Evolutionary conservation across 2,888 invertebrate species (phyloP).

Genomic region (Allygus modestus): DNA sequence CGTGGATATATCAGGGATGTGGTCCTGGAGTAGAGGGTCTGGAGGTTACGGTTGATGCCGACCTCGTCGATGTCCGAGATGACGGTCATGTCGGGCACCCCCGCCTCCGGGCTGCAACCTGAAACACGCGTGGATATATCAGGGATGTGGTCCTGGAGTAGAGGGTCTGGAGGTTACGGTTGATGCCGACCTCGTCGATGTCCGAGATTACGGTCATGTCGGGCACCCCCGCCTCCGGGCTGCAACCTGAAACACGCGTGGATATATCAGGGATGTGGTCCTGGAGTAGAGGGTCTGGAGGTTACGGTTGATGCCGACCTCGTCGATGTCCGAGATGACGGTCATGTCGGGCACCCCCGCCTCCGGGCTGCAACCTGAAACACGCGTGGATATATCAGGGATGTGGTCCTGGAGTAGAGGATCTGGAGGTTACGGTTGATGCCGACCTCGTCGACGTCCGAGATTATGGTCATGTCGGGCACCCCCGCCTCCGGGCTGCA

Average conservation of each 20-base stretch:
- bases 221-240: constrained; percentile 87
- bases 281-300: constrained; percentile 87
- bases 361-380: constrained; percentile 78
- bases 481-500: constrained; percentile 84
- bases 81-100: constrained; percentile 94
- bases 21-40: constrained; percentile 88
- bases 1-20: constrained; percentile 76
- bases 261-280: constrained; percentile 81
- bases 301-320: constrained; percentile 92
- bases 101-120: constrained; percentile 81
- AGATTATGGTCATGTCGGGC: constrained; percentile 91
- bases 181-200: constrained; percentile 93
- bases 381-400: background rate
- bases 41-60: constrained; percentile 92
- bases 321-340: constrained; percentile 92
- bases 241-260: constrained; percentile 73
- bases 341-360: constrained; percentile 95
- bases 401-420: too few species aligned
- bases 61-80: constrained; percentile 93
- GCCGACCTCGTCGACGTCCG: too few species aligned
- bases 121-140: constrained; percentile 67
- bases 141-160: constrained; percentile 87
- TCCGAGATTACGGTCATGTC: constrained; percentile 95
- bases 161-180: constrained; percentile 89
- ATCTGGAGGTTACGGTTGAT: too few species aligned